A percentile compares a stretch with the other conserved stretches of the same genome.
Evolutionary conservation across 2,113 vertebrate genomes (phyloP).

Genomic region (Upupa epops): DNA sequence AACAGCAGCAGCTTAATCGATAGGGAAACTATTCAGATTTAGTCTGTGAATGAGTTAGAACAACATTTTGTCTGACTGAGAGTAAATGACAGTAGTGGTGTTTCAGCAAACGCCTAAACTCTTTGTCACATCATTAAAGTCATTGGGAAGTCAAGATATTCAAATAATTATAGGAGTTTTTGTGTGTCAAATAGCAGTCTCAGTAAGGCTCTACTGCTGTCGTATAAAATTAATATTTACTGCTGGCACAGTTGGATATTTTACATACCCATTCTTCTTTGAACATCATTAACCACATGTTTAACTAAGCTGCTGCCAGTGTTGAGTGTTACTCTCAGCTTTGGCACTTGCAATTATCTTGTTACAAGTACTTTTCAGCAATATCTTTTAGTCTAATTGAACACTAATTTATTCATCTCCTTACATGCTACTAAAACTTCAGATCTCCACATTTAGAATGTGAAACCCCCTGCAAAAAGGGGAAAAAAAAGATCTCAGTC

Average conservation of each 20-base stretch:
- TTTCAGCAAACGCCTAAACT: conserved; percentile 71
- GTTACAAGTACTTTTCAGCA: conserved; percentile 57
- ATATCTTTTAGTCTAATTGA: conserved; percentile 71
- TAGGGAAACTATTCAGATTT: conserved; percentile 33
- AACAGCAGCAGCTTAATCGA: conserved; percentile 23
- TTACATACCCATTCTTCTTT: conserved; percentile 58
- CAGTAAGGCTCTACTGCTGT: conserved; percentile 70
- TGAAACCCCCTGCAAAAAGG: not conserved
- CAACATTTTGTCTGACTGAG: conserved; percentile 64
- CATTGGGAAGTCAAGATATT: conserved; percentile 66
- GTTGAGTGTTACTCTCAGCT: conserved; percentile 55
- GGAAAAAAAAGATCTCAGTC: not conserved
- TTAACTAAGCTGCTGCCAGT: conserved; percentile 71
- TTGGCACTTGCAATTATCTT: conserved; percentile 59
- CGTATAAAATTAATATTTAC: conserved; percentile 74
- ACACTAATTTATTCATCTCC: conserved; percentile 48
- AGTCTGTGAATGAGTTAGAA: conserved; percentile 36
- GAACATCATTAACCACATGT: conserved; percentile 69
- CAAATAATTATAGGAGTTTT: conserved; percentile 72
- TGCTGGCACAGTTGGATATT: conserved; percentile 44
- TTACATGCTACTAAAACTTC: conserved; percentile 36
- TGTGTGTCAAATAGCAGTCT: conserved; percentile 68
- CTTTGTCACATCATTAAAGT: conserved; percentile 66
- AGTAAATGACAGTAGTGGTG: conserved; percentile 46
- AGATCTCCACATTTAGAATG: conserved; percentile 9